Conservation (phyloP, 1,140 invertebrate genomes). For the Drosophila bifasciata region DNA sequence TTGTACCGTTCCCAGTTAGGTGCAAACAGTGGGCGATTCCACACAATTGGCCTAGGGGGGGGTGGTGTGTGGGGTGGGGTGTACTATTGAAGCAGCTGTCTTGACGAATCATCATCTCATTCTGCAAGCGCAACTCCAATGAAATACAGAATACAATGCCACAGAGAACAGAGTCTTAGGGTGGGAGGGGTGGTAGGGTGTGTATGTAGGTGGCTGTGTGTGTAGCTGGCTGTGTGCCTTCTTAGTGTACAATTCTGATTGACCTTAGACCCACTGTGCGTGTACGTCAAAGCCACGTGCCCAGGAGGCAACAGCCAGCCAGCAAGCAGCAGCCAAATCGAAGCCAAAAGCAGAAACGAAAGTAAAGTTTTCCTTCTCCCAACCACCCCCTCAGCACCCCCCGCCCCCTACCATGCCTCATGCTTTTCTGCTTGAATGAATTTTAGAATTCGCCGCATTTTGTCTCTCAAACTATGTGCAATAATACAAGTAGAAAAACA, state of each 20-base stretch:
- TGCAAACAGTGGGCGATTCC: conserved; percentile 36
- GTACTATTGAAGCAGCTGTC: conserved; percentile 43
- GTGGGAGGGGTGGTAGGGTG: too few species aligned
- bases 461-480: conserved; percentile 65
- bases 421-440: conserved; percentile 61
- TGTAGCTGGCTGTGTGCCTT: too few species aligned
- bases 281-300: conserved; percentile 29
- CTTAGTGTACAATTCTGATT: neutral
- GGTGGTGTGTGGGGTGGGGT: too few species aligned
- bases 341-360: conserved; percentile 32
- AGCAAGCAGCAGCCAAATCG: conserved; percentile 15
- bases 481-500: conserved; percentile 49
- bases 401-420: too few species aligned
- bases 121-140: conserved; percentile 49
- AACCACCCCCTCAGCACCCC: too few species aligned
- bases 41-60: too few species aligned
- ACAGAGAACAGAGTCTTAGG: too few species aligned
- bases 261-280: conserved; percentile 33
- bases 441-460: conserved; percentile 71
- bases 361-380: conserved; percentile 60
- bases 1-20: neutral
- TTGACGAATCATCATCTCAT: neutral
- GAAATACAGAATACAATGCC: conserved; percentile 20
- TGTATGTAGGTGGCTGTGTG: too few species aligned
- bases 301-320: neutral